Percentiles rank a stretch among this genome's conserved stretches.
phyloP scores from a whole-genome alignment of 2,113 vertebrate genomes.

The Uria aalge region DNA sequence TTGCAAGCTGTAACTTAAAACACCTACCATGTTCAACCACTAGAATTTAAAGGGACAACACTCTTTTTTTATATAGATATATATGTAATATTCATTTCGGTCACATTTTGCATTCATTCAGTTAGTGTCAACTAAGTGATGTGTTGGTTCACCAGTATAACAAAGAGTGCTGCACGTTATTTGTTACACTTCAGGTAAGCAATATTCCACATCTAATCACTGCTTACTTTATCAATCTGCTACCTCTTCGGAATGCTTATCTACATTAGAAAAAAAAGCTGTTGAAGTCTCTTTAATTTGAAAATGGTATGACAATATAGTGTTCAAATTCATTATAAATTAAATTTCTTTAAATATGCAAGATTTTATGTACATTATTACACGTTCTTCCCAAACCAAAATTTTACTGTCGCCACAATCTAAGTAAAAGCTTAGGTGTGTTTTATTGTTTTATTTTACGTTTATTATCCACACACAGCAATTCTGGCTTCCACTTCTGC shows the following conservation, averaged over 20 bases:
- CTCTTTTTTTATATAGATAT: neutral
- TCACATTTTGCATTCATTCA: neutral
- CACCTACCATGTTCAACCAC: neutral
- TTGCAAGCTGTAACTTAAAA: conserved; percentile 59
- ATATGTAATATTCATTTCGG: neutral
- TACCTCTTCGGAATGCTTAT: neutral
- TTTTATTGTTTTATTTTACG: neutral
- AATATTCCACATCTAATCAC: neutral
- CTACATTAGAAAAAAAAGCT: neutral
- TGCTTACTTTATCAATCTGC: neutral
- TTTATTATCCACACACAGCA: neutral
- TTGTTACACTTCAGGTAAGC: neutral
- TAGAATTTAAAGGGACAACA: conserved; percentile 34
- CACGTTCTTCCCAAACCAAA: neutral
- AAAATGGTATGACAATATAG: neutral
- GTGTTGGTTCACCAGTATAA: neutral
- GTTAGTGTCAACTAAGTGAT: neutral
- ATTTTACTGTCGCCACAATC: neutral
- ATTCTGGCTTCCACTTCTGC: neutral
- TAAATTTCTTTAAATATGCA: neutral
- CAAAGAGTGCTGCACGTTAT: neutral
- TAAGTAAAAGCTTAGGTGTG: neutral
- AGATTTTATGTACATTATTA: neutral
- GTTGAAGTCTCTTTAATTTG: neutral
- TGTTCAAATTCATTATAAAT: neutral